Percentiles rank a stretch among this genome's conserved stretches.
Conservation (phyloP, 1,140 invertebrate genomes). For the Paralvinella palmiformis region DNA sequence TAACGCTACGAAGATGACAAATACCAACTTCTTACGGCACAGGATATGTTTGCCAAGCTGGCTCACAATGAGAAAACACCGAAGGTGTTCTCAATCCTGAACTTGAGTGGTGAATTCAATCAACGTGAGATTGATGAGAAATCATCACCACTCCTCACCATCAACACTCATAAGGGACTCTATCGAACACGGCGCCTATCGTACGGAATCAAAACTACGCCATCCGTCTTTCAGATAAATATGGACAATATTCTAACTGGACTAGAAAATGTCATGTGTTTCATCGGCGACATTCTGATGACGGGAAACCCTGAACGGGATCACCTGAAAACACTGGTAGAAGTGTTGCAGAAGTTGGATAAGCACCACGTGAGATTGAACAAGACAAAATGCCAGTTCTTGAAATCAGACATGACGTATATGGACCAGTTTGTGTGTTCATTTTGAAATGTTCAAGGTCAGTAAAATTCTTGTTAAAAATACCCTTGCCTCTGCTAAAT, state of each 20-base stretch:
- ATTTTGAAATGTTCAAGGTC: too few species aligned
- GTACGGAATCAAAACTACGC: not conserved
- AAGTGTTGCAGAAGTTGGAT: not conserved
- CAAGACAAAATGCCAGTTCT: slow-evolving; percentile 1
- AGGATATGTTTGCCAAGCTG: not conserved
- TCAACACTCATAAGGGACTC: not conserved
- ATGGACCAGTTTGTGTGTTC: too few species aligned
- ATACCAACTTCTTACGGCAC: not conserved
- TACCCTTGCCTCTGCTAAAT: too few species aligned
- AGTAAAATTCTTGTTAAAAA: too few species aligned
- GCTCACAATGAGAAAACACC: not conserved
- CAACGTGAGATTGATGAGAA: not conserved
- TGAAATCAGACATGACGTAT: slow-evolving; percentile 17
- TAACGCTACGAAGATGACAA: not conserved
- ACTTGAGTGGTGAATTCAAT: not conserved
- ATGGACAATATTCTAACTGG: not conserved
- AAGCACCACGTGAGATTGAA: not conserved
- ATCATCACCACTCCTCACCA: not conserved
- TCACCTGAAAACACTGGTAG: not conserved
- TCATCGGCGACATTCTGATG: not conserved
- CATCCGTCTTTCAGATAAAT: not conserved
- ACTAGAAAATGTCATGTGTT: slow-evolving; percentile 3
- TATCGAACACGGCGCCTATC: not conserved
- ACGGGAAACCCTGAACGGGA: not conserved
- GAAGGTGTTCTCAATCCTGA: not conserved